These are phyloP conservation scores for Drosophila villosipedis DNA, from an alignment of 2,888 invertebrate species.

Conservation along the genomic window DNA sequence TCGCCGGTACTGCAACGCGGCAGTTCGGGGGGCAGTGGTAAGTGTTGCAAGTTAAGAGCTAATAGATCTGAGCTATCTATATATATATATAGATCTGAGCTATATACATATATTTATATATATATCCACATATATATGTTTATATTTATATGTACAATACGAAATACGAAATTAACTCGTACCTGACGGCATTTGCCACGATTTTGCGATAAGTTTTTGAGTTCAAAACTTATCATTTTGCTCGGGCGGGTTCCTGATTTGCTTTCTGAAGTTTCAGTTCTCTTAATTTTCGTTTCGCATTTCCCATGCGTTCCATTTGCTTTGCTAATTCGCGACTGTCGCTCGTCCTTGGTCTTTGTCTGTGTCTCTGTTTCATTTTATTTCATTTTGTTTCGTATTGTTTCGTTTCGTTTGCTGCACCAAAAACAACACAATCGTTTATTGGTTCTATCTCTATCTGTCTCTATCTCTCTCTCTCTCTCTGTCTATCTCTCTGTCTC, in stretches of 20 bases:
- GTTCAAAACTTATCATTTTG: constrained; percentile 10
- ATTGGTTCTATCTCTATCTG: constrained; percentile 37
- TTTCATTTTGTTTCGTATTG: constrained; percentile 36
- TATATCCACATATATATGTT: not conserved
- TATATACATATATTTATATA: not conserved
- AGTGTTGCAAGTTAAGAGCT: constrained; percentile 55
- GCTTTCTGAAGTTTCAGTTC: constrained; percentile 18
- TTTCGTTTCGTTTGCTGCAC: constrained; percentile 58
- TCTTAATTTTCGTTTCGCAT: constrained; percentile 20
- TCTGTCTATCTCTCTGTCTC: constrained; percentile 10
- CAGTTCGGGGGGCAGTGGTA: constrained; percentile 84
- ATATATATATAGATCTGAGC: not conserved
- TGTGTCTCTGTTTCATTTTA: constrained; percentile 30
- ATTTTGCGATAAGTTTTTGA: constrained; percentile 6
- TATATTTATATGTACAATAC: constrained; percentile 4
- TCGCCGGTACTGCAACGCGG: constrained; percentile 86
- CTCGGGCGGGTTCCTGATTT: constrained; percentile 41
- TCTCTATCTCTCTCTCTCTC: constrained; percentile 13
- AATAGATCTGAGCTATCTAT: not conserved
- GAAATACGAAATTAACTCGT: constrained; percentile 20
- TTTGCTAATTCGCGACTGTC: constrained; percentile 40
- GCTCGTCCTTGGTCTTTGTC: constrained; percentile 23
- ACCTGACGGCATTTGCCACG: constrained; percentile 26
- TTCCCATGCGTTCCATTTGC: constrained; percentile 45
- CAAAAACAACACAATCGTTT: constrained; percentile 59